Evolutionary conservation across 64 coral and sea anemone species (phyloP), one percentile per base, ranked within the genome.

Genomic region (Hydrozoanthus tunicans): DNA sequence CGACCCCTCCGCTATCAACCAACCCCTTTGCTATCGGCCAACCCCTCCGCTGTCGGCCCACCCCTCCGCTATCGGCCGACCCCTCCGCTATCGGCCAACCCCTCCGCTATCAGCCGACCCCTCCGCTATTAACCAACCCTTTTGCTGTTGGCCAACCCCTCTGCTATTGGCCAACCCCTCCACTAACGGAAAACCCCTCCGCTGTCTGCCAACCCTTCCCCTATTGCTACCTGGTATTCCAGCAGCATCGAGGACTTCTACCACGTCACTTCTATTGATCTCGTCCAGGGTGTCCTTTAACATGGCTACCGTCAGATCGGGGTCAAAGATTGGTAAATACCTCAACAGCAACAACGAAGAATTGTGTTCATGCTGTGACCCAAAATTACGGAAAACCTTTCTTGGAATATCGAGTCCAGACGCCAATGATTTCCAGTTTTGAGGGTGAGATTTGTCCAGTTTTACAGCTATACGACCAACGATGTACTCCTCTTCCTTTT

Each of bases 271-370:
- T 75, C 70, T 82, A 3, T 79, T 89, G 78, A 94, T 92, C 12
- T 82, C 63, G 7, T 59, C 59, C 6, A 92, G 54, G 17, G 89
- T 77, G 55, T 77, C 83, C 60, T 94, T 93, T 62, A 96, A 58
- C 57, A 89, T 74, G 26, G 90, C 89, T 15, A 96, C 71, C 3
- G 95, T 91, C 25, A 96, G 61, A 11, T 96, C 95, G 13, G 95
- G 95, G 32, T 96, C 95, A 92, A 91, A 94, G 73, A 91, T 94
- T 67, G 95, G 95, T 54, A 96, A 90, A 62, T 92, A 94, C 75
- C 92, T 96, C 24, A 96, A 85, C 68, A 96, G 64, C 79, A 94
- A 72, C 26, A 92, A 64, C 9, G 95, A 70, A 6, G 95, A 81
- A 79, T 96, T 94, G 64, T 96, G 90, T 81, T 79, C 56, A 7